Conservation (phyloP, 2,888 invertebrate species). For the Micropterix aruncella region DNA sequence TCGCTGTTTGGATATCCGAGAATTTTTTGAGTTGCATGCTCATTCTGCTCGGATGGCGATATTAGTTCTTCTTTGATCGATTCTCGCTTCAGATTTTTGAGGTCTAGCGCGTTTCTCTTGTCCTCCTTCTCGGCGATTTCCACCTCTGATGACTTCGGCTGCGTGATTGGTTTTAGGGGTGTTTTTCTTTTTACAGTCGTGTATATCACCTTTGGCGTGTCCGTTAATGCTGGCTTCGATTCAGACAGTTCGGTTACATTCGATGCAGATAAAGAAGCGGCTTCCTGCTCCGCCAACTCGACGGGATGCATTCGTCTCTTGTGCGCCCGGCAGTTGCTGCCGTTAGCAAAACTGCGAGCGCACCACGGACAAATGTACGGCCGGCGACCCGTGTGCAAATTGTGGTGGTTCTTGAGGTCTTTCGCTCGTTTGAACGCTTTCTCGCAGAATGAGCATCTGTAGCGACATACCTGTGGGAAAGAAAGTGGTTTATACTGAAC, state of each 20-base stretch:
- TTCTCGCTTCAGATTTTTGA: not conserved
- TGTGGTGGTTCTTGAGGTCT: constrained; percentile 16
- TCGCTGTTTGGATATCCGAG: not conserved
- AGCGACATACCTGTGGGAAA: constrained; percentile 12
- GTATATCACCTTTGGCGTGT: constrained; percentile 10
- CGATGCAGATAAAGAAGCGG: too few relatives aligned
- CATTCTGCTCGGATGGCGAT: not conserved
- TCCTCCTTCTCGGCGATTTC: constrained; percentile 9
- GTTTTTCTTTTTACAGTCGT: constrained; percentile 10
- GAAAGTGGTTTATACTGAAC: too few relatives aligned
- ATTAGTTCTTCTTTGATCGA: not conserved
- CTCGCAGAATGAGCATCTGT: constrained; percentile 17
- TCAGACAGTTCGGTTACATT: too few relatives aligned
- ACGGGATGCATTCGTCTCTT: constrained; percentile 19
- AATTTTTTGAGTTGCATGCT: not conserved
- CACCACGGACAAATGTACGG: constrained; percentile 18
- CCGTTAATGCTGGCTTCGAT: constrained; percentile 5
- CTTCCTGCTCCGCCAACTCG: constrained; percentile 11
- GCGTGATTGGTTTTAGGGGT: constrained; percentile 3
- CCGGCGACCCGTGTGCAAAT: constrained; percentile 17
- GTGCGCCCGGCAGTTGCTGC: constrained; percentile 18
- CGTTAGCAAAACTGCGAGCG: constrained; percentile 17
- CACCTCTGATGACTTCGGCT: constrained; percentile 9
- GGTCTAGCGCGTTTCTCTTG: not conserved
- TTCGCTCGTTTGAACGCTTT: constrained; percentile 17